Evolutionary conservation across 1,140 invertebrate genomes (phyloP).

Genomic region (Temnothorax longispinosus): DNA sequence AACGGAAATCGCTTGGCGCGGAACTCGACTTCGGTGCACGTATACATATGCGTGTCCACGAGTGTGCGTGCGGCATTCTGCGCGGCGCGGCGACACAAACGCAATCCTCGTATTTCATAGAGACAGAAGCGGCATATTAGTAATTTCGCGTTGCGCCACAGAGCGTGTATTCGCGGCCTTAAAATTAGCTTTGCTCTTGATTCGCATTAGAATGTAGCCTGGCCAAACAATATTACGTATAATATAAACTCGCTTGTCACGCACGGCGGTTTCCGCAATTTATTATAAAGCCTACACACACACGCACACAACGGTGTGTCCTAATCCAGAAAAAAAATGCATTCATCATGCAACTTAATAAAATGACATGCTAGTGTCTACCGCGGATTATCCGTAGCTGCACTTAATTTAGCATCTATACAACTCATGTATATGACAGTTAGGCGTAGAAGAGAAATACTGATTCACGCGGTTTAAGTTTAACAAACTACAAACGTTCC

Average conservation of each 20-base stretch:
- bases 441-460: not conserved
- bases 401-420: conserved; percentile 8
- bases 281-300: conserved; percentile 44
- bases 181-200: conserved; percentile 60
- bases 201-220: conserved; percentile 56
- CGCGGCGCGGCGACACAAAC: conserved; percentile 14
- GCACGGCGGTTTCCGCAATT: conserved; percentile 58
- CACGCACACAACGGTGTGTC: not conserved
- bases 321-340: conserved; percentile 38
- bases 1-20: not conserved
- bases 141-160: conserved; percentile 54
- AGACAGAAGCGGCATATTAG: conserved; percentile 50
- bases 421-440: not conserved
- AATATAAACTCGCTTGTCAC: conserved; percentile 55
- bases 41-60: too few relatives aligned
- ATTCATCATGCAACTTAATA: conserved; percentile 50
- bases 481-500: not conserved
- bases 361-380: conserved; percentile 31
- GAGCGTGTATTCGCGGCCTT: conserved; percentile 49
- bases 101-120: conserved; percentile 44
- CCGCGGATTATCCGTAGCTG: not conserved
- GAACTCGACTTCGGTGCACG: not conserved
- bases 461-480: not conserved
- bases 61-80: not conserved
- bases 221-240: conserved; percentile 62